Evolutionary conservation across 2,113 vertebrate species (phyloP), one percentile per base, ranked within the genome.

Genomic region (Bostrychus sinensis): DNA sequence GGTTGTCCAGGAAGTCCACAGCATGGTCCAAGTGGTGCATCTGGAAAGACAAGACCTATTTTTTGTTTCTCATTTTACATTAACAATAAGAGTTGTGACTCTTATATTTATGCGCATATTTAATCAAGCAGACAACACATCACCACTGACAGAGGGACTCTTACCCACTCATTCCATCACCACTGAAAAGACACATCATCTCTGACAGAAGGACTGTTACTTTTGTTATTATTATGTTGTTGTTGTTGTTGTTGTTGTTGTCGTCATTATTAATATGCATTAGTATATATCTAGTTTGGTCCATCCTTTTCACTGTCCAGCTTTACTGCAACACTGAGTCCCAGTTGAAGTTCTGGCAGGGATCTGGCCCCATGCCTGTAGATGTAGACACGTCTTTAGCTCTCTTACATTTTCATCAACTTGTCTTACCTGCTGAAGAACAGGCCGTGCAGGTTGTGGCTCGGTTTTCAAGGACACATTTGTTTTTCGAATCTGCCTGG

Each of bases 11-110:
- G 54, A 84, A 80, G 70, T 86, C 76, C 5, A 81, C 82, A 0
- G 66, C 54, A 16, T 73, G 77, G 64, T 88, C 83, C 51, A 83
- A 83, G 73, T 70, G 84, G 57, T 48, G 70, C 89, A 91, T 91
- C 89, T 91, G 79, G 22, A 11, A 26, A 62, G 23, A 72, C n/a
- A 57, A 57, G 3, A 54, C 42, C 19, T 56, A 19, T 50, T 19
- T 12, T 0, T 19, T n/a, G n/a, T n/a, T n/a, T n/a, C n/a, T n/a
- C n/a, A 64, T 42, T 56, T 1, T 39, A 22, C 17, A 45, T 36
- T 7, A 39, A 13, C 1, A 3, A 57, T 16, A 55, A 43, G 41
- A 11, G 42, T 1, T 22, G 0, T 45, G 19, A n/a, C 11, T 45
- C 17, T 16, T 39, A 17, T 22, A 9, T 43, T 20, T 19, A 19